A percentile compares a stretch with the other conserved stretches of the same genome.
Evolutionary conservation across 37 sponge, comb jelly and placozoan species (phyloP).

Genomic region (Aphrocallistes beatrix): DNA sequence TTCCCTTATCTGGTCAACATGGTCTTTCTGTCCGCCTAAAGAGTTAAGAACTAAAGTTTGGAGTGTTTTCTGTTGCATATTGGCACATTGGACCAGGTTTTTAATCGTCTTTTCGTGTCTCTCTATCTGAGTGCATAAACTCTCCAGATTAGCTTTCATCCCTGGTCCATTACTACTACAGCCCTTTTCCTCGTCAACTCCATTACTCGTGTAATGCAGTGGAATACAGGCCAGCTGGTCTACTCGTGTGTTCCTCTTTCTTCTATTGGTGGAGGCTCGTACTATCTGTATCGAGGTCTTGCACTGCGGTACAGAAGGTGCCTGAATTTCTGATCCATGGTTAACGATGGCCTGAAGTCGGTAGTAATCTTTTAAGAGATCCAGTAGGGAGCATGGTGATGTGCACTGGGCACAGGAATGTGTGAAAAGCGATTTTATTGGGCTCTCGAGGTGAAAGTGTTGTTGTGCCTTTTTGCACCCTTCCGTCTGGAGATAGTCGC

Average conservation of each 20-base stretch:
- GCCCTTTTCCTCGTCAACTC: background rate
- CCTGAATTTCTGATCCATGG: too few species aligned
- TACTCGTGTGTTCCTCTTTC: background rate
- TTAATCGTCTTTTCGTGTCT: background rate
- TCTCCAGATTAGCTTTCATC: background rate
- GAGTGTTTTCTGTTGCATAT: constrained; percentile 8
- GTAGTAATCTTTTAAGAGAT: background rate
- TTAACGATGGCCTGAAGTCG: background rate
- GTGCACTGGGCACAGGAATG: background rate
- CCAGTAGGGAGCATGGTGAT: background rate
- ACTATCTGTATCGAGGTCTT: background rate
- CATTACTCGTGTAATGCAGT: background rate
- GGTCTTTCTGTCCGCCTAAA: background rate
- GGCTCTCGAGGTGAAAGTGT: background rate
- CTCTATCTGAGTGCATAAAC: background rate
- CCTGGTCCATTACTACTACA: too few species aligned
- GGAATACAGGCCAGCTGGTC: constrained; percentile 5
- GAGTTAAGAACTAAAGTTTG: background rate
- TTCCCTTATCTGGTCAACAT: background rate
- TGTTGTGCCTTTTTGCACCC: background rate
- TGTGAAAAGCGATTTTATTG: background rate
- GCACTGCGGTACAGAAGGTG: background rate
- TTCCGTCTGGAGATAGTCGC: background rate
- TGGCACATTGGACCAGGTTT: background rate
- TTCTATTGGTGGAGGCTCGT: background rate